Base-by-base conservation (phyloP, 1,140 invertebrate species). In the Teleopsis dalmanni region DNA sequence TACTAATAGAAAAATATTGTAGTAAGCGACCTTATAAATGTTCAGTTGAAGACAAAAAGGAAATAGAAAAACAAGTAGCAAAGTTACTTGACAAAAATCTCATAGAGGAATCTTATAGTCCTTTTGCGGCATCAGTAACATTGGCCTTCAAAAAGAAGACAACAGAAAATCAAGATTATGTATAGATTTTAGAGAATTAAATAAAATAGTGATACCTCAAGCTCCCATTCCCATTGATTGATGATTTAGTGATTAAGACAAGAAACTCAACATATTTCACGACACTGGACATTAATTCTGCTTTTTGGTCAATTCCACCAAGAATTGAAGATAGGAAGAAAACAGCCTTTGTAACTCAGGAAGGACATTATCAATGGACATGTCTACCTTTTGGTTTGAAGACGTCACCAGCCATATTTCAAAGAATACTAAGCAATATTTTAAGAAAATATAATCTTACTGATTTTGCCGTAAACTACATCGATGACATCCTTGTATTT, bases 221-320 rank as follows among this genome's bases (percentile, higher is more conserved):
- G n/a, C 55, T 13, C 63, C 16, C 35, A 10, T 72, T 71, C 47
- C 65, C 62, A 27, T 8, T 52, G 14, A 69, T 72, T 41, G 66
- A 70, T 3, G 62, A 71, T 41, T 27, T 62, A 50, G 52, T 55
- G 29, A 34, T 56, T 37, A 63, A 61, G 46, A 59, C 60, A 40
- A 57, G 57, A 51, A 55, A 62, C 44, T 71, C 59, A 25, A 63
- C 57, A 37, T 71, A 47, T 43, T 72, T 70, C 35, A 46, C 65
- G 14, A 61, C 51, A 27, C 40, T 72, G 2, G 68, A 72, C 45
- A 60, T 71, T 26, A 71, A 68, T 53, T 69, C 62, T 10, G 70
- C 70, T 10, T 73, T 71, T 48, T 72, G 66, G 67, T 67, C 66
- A 19, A 70, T 72, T n/a, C 64, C 65, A 3, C 14, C 65, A 7